Conservation (phyloP, 2,797 vertebrate species). For the Aselliscus stoliczkanus region DNA sequence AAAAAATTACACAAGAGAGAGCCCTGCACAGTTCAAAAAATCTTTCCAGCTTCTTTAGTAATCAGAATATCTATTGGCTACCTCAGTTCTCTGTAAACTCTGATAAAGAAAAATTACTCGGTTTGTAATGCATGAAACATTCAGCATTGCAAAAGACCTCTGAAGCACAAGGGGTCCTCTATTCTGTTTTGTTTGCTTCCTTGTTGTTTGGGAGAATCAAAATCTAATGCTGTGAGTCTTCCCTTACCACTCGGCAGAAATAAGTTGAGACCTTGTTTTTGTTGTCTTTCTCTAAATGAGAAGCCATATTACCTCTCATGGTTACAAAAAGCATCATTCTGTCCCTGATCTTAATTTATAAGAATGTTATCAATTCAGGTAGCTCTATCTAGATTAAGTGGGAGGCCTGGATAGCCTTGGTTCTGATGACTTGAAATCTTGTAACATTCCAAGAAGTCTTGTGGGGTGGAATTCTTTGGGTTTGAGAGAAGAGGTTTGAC, state of each 20-base stretch:
- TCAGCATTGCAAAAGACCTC: background rate
- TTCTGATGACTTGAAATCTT: background rate
- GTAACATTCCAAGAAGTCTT: background rate
- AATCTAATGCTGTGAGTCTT: background rate
- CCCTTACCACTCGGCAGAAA: background rate
- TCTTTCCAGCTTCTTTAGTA: background rate
- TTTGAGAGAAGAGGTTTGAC: background rate
- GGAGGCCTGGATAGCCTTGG: background rate
- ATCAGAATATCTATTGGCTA: background rate
- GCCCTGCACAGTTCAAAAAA: slow-evolving; percentile 27
- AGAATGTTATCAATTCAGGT: background rate
- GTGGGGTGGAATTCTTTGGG: background rate
- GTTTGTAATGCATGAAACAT: background rate
- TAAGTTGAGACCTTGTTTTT: background rate
- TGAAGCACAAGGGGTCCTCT: background rate
- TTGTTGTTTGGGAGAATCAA: background rate
- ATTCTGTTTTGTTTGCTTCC: background rate
- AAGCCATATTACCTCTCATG: background rate
- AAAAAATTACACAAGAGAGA: background rate
- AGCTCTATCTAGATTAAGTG: background rate
- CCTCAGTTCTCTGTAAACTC: background rate
- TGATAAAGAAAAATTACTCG: slow-evolving; percentile 3
- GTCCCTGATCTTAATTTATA: background rate
- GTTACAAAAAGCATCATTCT: background rate
- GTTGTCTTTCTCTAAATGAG: background rate